phyloP scores from a whole-genome alignment of 2,113 vertebrate genomes.

The Plotosus lineatus region DNA sequence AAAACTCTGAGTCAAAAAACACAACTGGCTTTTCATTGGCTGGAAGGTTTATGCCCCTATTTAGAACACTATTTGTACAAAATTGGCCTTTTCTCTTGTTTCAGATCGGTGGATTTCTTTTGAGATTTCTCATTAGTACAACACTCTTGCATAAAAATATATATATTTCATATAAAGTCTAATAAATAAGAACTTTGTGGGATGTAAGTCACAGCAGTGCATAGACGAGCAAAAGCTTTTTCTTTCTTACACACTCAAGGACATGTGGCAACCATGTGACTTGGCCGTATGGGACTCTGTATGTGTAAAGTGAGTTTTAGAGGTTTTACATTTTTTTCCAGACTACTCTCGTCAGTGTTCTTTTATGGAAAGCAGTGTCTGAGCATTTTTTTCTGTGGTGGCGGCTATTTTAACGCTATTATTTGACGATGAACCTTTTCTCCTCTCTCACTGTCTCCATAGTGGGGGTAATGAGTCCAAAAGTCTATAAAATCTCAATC shows the following conservation, averaged over 20 bases:
- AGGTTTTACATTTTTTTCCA: neutral
- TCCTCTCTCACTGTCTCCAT: conserved; percentile 13
- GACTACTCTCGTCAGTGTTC: conserved; percentile 36
- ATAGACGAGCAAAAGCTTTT: neutral
- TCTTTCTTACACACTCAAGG: neutral
- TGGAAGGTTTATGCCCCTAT: neutral
- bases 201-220: neutral
- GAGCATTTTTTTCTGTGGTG: conserved; percentile 27
- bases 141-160: neutral
- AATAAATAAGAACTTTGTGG: neutral
- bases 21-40: neutral
- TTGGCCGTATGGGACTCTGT: neutral
- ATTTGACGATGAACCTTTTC: conserved; percentile 56
- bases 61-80: neutral
- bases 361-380: conserved; percentile 43
- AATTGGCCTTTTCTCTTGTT: neutral
- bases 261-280: conserved; percentile 31
- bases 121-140: neutral
- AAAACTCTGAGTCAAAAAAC: conserved; percentile 6
- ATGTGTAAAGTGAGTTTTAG: conserved; percentile 6
- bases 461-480: conserved; percentile 39
- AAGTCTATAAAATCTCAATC: conserved; percentile 55
- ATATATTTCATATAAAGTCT: neutral
- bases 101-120: neutral
- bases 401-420: conserved; percentile 48